Conservation (phyloP, 2,888 invertebrate species). For the Timema cristinae region DNA sequence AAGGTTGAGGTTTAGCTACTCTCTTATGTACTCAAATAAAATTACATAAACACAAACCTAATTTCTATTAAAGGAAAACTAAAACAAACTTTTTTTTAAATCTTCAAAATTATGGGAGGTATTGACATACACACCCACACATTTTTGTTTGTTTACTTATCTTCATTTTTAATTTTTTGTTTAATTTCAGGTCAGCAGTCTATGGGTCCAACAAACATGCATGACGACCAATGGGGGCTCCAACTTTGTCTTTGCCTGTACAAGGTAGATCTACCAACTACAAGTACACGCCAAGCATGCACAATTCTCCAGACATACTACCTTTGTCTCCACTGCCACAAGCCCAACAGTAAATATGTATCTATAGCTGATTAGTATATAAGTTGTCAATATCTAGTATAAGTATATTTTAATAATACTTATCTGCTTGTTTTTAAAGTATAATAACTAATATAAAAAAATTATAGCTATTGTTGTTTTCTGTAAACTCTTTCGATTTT, state of each 20-base stretch:
- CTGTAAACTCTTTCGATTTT: no score
- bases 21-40: no score
- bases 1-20: no score
- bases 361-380: slow-evolving; percentile 39
- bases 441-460: no score
- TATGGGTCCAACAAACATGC: slow-evolving; percentile 61
- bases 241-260: slow-evolving; percentile 36
- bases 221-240: slow-evolving; percentile 51
- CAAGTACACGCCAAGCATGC: slow-evolving; percentile 88
- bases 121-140: no score
- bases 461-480: no score
- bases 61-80: no score
- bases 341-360: slow-evolving; percentile 33
- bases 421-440: no score
- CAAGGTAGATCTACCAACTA: slow-evolving; percentile 59
- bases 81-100: no score
- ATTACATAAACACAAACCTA: no score
- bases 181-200: slow-evolving; percentile 4
- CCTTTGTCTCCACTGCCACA: slow-evolving; percentile 46
- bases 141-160: not conserved
- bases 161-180: slow-evolving; percentile 4
- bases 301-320: slow-evolving; percentile 67
- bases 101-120: no score
- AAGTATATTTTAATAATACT: not conserved
- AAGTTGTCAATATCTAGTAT: not conserved